Percentiles rank a stretch among this genome's conserved stretches.
These are phyloP conservation scores for Pantherophis guttatus DNA, from an alignment of 2,113 vertebrate genomes.

Conservation along the genomic window DNA sequence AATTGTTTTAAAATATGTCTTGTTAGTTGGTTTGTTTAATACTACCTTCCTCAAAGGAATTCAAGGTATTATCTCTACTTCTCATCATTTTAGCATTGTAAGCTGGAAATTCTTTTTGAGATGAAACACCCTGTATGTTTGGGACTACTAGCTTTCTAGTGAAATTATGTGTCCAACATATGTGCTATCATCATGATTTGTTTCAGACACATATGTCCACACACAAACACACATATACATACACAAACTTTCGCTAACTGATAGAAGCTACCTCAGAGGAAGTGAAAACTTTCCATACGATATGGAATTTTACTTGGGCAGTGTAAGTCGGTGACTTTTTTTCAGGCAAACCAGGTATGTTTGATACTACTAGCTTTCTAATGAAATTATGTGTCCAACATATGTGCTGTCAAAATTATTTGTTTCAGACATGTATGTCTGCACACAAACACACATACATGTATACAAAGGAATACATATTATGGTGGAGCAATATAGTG, in stretches of 20 bases:
- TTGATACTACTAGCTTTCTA: not conserved
- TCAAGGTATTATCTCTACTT: not conserved
- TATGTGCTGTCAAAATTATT: not conserved
- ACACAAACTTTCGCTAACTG: too few relatives aligned
- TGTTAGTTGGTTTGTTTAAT: not conserved
- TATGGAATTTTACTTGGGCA: not conserved
- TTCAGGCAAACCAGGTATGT: not conserved
- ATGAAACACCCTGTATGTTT: too few relatives aligned
- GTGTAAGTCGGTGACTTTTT: not conserved
- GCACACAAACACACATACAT: not conserved
- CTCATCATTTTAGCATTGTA: not conserved
- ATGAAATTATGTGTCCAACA: not conserved
- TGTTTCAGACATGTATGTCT: not conserved
- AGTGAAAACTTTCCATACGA: not conserved
- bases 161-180: too few relatives aligned
- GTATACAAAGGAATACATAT: not conserved
- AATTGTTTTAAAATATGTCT: not conserved
- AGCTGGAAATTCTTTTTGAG: too few relatives aligned
- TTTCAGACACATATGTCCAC: too few relatives aligned
- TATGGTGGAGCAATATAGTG: not conserved
- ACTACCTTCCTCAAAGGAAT: not conserved
- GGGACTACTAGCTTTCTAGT: too few relatives aligned
- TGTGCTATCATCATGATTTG: too few relatives aligned
- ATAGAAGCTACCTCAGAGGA: not conserved
- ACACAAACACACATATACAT: too few relatives aligned